Conservation (phyloP, 2,888 invertebrate genomes). For the Neoscelio sp. region DNA sequence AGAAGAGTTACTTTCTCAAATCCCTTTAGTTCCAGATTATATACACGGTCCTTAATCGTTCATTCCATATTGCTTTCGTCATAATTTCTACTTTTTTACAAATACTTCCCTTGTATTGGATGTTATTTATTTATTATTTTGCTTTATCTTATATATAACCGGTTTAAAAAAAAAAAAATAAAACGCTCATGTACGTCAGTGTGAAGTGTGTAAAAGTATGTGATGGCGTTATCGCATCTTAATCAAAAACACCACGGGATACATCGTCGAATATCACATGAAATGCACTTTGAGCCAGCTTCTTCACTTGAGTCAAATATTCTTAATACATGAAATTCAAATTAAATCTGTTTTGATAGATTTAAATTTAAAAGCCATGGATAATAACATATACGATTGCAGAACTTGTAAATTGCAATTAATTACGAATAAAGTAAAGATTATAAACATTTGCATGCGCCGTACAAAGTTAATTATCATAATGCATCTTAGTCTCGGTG, state of each 20-base stretch:
- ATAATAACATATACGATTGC: not conserved
- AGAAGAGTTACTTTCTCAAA: too few relatives aligned
- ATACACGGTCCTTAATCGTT: too few relatives aligned
- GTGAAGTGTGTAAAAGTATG: slow-evolving; percentile 42
- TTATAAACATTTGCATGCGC: slow-evolving; percentile 2
- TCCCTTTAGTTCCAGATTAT: too few relatives aligned
- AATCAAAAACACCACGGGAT: slow-evolving; percentile 62
- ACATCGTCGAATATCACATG: slow-evolving; percentile 58
- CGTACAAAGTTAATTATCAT: slow-evolving; percentile 30
- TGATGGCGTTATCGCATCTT: slow-evolving; percentile 56
- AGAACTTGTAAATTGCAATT: slow-evolving; percentile 1
- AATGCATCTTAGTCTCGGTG: slow-evolving; percentile 18
- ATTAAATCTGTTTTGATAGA: slow-evolving; percentile 31
- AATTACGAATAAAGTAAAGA: not conserved
- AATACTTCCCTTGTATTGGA: too few relatives aligned
- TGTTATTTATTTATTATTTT: too few relatives aligned
- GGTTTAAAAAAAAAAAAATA: slow-evolving; percentile 20
- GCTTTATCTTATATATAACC: too few relatives aligned
- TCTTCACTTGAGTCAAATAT: slow-evolving; percentile 46
- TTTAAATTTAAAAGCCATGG: not conserved
- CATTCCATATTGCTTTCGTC: too few relatives aligned
- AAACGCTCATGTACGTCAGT: slow-evolving; percentile 23
- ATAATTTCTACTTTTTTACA: too few relatives aligned
- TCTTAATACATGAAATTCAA: slow-evolving; percentile 32
- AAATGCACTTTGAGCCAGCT: slow-evolving; percentile 43